Evolutionary conservation across 2,888 invertebrate genomes (phyloP).

Genomic region (Tethea ocularis): DNA sequence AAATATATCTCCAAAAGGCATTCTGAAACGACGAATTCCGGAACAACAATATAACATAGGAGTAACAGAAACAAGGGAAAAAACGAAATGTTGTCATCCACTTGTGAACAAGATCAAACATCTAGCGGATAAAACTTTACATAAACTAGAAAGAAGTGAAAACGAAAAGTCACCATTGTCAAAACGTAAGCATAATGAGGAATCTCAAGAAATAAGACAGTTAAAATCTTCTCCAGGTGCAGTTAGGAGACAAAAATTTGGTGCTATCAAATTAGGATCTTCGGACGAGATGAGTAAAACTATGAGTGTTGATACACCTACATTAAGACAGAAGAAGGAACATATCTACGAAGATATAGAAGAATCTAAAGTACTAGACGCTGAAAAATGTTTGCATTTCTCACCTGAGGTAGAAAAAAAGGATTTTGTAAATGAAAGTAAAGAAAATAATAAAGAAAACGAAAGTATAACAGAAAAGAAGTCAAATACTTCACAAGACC

Average conservation of each 20-base stretch:
- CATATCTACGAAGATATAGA: conserved; percentile 87
- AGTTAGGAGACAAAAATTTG: conserved; percentile 79
- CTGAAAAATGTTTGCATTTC: conserved; percentile 77
- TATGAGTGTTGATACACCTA: conserved; percentile 69
- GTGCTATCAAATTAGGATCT: conserved; percentile 77
- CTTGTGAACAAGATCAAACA: conserved; percentile 86
- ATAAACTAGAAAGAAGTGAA: conserved; percentile 76
- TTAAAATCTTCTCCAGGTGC: conserved; percentile 85
- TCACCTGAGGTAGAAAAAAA: conserved; percentile 50
- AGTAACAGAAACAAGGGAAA: conserved; percentile 74
- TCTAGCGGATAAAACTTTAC: conserved; percentile 85
- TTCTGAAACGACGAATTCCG: conserved; percentile 79
- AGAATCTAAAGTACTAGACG: conserved; percentile 61
- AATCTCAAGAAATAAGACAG: conserved; percentile 84
- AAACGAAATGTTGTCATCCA: conserved; percentile 84
- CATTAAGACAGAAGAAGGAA: conserved; percentile 80
- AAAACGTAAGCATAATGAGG: conserved; percentile 80
- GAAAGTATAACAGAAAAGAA: conserved; percentile 75
- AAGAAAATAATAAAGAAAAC: conserved; percentile 67
- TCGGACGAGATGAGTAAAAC: conserved; percentile 81
- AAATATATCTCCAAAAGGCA: conserved; percentile 78
- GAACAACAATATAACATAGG: conserved; percentile 68
- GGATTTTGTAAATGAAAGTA: conserved; percentile 42
- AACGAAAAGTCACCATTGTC: conserved; percentile 67
- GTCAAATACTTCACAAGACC: conserved; percentile 76